Evolutionary conservation across 1,140 invertebrate species (phyloP).

Genomic region (Nasonia giraulti): DNA sequence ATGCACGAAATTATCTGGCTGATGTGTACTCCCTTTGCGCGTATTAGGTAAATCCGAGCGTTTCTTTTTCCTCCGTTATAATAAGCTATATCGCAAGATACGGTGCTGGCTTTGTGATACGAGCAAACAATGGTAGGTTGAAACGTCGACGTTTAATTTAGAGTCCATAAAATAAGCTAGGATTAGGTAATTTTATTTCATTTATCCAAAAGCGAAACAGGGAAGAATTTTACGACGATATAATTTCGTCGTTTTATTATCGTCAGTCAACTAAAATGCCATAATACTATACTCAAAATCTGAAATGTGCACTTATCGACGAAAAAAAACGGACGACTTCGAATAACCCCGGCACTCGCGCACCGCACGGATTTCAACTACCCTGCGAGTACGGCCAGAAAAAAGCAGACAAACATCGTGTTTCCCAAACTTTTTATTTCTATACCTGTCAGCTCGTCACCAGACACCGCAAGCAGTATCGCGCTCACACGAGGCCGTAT

Average conservation of each 20-base stretch:
- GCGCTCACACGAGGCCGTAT: slow-evolving; percentile 38
- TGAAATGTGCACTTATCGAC: neutral
- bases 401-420: neutral
- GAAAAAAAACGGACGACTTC: neutral
- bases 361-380: slow-evolving; percentile 12
- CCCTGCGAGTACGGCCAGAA: neutral
- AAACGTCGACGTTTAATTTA: neutral
- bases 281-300: neutral
- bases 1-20: slow-evolving; percentile 34
- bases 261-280: neutral
- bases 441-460: slow-evolving; percentile 43
- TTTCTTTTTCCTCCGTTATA: neutral
- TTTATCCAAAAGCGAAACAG: neutral
- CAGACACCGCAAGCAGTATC: slow-evolving; percentile 24
- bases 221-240: slow-evolving; percentile 9
- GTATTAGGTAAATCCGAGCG: neutral
- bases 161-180: neutral
- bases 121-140: neutral
- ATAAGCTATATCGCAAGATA: neutral
- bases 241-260: slow-evolving; percentile 38
- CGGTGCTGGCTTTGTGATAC: neutral
- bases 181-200: no score
- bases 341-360: neutral
- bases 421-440: slow-evolving; percentile 32
- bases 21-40: neutral